A percentile compares a stretch with the other conserved stretches of the same genome.
These are phyloP conservation scores for Phyllotis vaccarum DNA, from an alignment of 2,797 vertebrate genomes.

Conservation along the genomic window DNA sequence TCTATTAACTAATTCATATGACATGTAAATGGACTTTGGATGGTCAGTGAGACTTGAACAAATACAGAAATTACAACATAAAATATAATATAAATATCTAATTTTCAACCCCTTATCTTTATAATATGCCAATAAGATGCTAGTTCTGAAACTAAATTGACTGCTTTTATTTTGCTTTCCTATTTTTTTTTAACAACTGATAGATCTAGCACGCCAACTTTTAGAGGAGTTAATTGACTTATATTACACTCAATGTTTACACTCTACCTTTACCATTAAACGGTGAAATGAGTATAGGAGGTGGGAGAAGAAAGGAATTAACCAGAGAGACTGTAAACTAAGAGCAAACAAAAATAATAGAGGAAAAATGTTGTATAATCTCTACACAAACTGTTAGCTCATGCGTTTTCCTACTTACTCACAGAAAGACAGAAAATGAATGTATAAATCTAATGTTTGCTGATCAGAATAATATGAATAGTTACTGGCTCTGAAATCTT, in stretches of 20 bases:
- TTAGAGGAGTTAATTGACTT: neutral
- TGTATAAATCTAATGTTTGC: neutral
- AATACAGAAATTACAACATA: neutral
- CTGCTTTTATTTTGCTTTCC: neutral
- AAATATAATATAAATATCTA: neutral
- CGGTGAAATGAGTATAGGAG: neutral
- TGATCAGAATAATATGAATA: neutral
- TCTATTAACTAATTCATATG: neutral
- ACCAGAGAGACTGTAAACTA: neutral
- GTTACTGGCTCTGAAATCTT: neutral
- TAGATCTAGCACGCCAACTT: neutral
- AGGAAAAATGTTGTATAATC: neutral
- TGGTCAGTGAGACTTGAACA: neutral
- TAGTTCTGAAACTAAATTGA: neutral
- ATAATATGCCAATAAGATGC: neutral
- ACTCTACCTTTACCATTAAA: neutral
- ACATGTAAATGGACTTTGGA: neutral
- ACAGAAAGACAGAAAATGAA: neutral
- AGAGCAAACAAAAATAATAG: neutral
- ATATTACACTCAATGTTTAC: neutral
- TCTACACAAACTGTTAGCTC: neutral
- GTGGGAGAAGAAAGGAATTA: neutral
- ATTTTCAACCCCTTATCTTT: neutral
- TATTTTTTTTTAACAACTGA: neutral
- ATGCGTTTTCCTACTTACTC: neutral